Evolutionary conservation across 2,113 vertebrate species (phyloP).

Genomic region (Phodopus roborovskii): DNA sequence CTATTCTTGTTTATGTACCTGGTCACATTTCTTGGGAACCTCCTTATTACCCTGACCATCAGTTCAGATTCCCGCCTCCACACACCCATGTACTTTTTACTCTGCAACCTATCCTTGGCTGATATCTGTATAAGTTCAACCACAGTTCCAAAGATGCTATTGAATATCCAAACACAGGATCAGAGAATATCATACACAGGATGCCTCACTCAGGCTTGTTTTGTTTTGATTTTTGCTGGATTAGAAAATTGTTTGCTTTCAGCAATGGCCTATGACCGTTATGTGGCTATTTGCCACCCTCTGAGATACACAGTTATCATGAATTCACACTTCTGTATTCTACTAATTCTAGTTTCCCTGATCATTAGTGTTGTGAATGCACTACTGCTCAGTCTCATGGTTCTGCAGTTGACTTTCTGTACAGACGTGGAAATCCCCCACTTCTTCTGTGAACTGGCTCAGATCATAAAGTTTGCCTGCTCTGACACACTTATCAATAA

Average conservation of each 20-base stretch:
- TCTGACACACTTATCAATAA: not conserved
- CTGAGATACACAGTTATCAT: not conserved
- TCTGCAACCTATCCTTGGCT: not conserved
- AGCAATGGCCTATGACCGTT: constrained; percentile 5
- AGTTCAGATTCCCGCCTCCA: not conserved
- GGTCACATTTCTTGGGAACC: not conserved
- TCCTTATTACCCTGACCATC: not conserved
- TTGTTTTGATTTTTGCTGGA: not conserved
- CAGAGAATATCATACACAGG: not conserved
- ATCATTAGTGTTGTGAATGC: not conserved
- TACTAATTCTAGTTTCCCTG: not conserved
- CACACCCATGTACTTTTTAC: not conserved
- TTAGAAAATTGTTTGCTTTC: not conserved
- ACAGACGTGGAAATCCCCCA: not conserved
- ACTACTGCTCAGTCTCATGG: not conserved
- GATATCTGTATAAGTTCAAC: not conserved
- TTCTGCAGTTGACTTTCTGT: not conserved
- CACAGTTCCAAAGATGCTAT: not conserved
- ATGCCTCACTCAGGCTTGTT: not conserved
- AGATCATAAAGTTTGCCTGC: not conserved
- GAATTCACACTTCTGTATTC: not conserved
- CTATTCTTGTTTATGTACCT: not conserved
- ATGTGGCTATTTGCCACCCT: not conserved
- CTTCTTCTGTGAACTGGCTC: not conserved
- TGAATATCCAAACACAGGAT: not conserved